Evolutionary conservation across 2,888 invertebrate genomes (phyloP), one percentile per base, ranked within the genome.

Genomic region (Trissolcus japonicus): DNA sequence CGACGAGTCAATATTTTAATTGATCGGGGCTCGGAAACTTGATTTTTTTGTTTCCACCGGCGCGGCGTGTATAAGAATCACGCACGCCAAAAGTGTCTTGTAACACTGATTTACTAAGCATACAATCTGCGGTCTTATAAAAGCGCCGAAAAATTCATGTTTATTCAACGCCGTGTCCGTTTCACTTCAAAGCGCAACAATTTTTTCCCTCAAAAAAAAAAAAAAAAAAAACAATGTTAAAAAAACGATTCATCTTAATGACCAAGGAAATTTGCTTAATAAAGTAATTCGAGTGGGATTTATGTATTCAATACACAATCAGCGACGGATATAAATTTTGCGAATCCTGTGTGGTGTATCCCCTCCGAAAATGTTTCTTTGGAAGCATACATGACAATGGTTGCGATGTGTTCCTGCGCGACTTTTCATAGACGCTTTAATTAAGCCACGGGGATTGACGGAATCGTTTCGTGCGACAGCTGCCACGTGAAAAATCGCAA

Each of bases 401-500:
- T 21, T 51, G 17, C 9, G 17, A 19, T 1, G 2, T 16, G 7
- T 48, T n/a, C 9, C 3, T 46, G n/a, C 19, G 19, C 1, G 17
- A 46, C 54, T 74, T 74, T 67, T 62, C 57, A 61, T 17, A n/a
- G 56, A 67, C 40, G 41, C 57, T 60, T n/a, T 73, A 68, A 78
- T 78, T 78, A 65, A 78, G 77, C 77, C 73, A 65, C 63, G 53
- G 69, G 60, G 59, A 73, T 77, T 72, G 73, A 65, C 61, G 43
- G 69, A 65, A 78, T 59, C 60, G 67, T 68, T 61, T 54, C 53
- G 50, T 51, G 61, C 60, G 65, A 76, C 81, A 81, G 80, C 79
- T 80, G 81, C 63, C 71, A 65, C 65, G 62, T 76, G 75, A 79
- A 81, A 81, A 81, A 78, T 80, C 73, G 63, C 55, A 35, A 57